Base-by-base conservation (phyloP, 1,140 invertebrate species). In the Chymomyza costata region DNA sequence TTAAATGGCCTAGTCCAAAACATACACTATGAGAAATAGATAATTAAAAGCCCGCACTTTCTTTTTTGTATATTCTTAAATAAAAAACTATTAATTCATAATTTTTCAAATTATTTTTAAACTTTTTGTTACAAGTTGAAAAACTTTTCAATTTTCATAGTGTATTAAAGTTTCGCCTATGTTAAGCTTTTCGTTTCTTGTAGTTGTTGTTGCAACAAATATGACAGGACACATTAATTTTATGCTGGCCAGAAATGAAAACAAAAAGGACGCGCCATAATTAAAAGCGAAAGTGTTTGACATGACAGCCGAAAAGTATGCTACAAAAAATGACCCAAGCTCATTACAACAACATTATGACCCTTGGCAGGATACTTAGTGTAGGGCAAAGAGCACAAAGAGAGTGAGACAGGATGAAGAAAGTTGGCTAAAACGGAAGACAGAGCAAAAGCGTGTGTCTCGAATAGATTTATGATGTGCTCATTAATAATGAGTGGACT, bases 221-320 rank as follows among this genome's bases (percentile, higher is more conserved):
- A 80, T 80, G 73, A 80, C 73, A 80, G 74, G 49, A 59, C 78
- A 80, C 73, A 80, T 80, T 80, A 67, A 80, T 80, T 80, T 68
- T 45, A 15, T 53, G 53, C 56, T 52, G 60, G n/a, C n/a, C n/a
- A n/a, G 43, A 28, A 28, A 44, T 46, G 43, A n/a, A n/a, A n/a
- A n/a, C n/a, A n/a, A n/a, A n/a, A 34, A 34, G 47, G 15, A 25
- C 5, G 38, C 52, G 53, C 59, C 53, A 52, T 80, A 80, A 80
- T 80, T 80, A 80, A 80, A 80, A 80, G 73, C 53, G 68, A 80
- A 80, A 80, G 73, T 80, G 64, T 80, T 80, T 80, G 55, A 54
- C 52, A 6, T n/a, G 31, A 34, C 3, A 11, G 58, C 55, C 51
- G 13, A 48, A 11, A 35, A 44, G 46, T 38, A 53, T 7, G 10